These are phyloP conservation scores for Hapalemur alaotrensis DNA, from an alignment of 2,797 vertebrate species.

Conservation along the genomic window DNA sequence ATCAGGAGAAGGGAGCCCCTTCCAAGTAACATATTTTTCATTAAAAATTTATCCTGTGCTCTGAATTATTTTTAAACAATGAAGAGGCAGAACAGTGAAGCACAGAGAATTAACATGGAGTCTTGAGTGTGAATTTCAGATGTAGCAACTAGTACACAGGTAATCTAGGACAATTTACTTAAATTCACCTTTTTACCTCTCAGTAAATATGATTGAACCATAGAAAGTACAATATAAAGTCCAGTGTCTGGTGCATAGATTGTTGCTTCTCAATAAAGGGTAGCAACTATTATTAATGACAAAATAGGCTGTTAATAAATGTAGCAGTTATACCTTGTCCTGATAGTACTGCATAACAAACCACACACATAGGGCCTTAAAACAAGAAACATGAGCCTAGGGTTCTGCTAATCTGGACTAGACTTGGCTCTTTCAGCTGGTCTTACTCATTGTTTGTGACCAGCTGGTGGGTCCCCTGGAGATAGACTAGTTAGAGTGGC, in stretches of 20 bases:
- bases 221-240: not conserved
- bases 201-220: not conserved
- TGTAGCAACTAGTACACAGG: not conserved
- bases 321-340: not conserved
- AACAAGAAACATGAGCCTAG: not conserved
- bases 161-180: not conserved
- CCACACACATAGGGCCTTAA: not conserved
- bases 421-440: not conserved
- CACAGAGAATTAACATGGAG: not conserved
- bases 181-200: not conserved
- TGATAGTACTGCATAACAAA: not conserved
- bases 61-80: not conserved
- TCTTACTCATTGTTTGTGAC: not conserved
- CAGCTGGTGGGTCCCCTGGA: fast-evolving
- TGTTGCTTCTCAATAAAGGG: not conserved
- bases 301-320: not conserved
- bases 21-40: not conserved
- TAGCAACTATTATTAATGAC: not conserved
- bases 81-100: not conserved
- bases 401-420: not conserved
- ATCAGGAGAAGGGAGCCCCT: not conserved
- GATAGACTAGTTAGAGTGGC: not conserved
- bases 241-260: not conserved
- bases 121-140: not conserved
- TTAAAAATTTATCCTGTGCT: not conserved